Conservation (phyloP, 2,888 invertebrate genomes). For the Rhingia rostrata region DNA sequence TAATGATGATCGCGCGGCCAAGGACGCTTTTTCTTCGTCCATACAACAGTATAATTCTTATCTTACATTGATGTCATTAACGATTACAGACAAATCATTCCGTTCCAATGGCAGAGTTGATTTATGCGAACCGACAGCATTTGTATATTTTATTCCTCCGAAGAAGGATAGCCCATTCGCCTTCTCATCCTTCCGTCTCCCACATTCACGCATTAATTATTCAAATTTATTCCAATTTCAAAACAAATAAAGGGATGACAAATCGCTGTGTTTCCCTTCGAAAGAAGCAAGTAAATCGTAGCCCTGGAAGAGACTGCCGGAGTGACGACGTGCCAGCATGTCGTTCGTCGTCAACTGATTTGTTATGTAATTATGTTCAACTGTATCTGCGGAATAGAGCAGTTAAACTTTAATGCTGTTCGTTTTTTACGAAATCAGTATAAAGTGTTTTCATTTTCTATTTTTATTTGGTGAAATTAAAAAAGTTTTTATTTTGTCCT, state of each 20-base stretch:
- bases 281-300: slow-evolving; percentile 25
- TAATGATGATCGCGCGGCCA: slow-evolving; percentile 14
- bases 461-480: slow-evolving; percentile 60
- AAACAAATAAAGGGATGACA: slow-evolving; percentile 61
- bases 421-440: slow-evolving; percentile 6
- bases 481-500: slow-evolving; percentile 55
- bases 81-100: slow-evolving; percentile 57
- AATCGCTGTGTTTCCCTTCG: slow-evolving; percentile 34
- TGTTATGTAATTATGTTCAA: slow-evolving; percentile 66
- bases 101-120: slow-evolving; percentile 50
- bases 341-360: slow-evolving; percentile 36
- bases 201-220: slow-evolving; percentile 52
- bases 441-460: slow-evolving; percentile 17
- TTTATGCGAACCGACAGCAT: slow-evolving; percentile 60
- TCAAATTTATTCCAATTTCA: slow-evolving; percentile 61
- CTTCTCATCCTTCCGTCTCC: slow-evolving; percentile 3
- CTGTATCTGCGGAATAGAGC: slow-evolving; percentile 31
- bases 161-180: slow-evolving; percentile 33
- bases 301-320: background rate
- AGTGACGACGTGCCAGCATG: slow-evolving; percentile 5
- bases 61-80: slow-evolving; percentile 46
- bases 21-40: slow-evolving; percentile 1
- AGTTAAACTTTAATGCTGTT: slow-evolving; percentile 57
- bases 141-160: slow-evolving; percentile 37
- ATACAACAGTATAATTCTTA: slow-evolving; percentile 20